Evolutionary conservation across 2,888 invertebrate species (phyloP), one percentile per base, ranked within the genome.

Genomic region (Dasysyrphus albostriatus): DNA sequence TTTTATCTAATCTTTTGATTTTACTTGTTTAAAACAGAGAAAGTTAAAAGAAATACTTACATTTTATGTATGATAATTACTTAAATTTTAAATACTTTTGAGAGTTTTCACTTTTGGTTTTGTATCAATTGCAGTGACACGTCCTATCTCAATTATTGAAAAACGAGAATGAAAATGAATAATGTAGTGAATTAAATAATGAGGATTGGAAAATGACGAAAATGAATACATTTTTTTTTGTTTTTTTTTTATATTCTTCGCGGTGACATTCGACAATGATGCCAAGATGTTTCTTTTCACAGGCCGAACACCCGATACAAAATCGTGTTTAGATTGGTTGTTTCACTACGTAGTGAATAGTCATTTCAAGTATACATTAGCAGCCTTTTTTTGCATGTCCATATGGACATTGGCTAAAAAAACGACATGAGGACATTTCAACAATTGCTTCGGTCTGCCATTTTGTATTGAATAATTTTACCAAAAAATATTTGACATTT

Each of bases 91-190:
- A 42, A 51, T 37, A 44, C 2, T 56, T 69, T 42, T 47, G 4
- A 44, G 49, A 70, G 5, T 37, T 75, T 70, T 24, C 49, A 12
- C 54, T 61, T 63, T 69, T 37, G 16, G 16, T 37, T 12, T 4
- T 10, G 1, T 6, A 6, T 8, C 7, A 7, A 24, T 24, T 24
- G 24, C 24, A 24, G 24, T 3, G 49, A 29, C 29, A 80, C 79
- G 80, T 76, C 84, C 39, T 76, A 54, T 44, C 61, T 67, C 80
- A 76, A 32, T 19, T 76, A 69, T 16, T n/a, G 44, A 67, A 59
- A 54, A 72, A 76, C 72, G 67, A 73, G 80, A 84, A 80, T n/a
- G 16, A 12, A 37, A 39, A 83, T 42, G 9, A 39, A 16, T 2
- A 24, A 24, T 58, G 37, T 5, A 39, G 0, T 24, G 24, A 39